A percentile compares a stretch with the other conserved stretches of the same genome.
Evolutionary conservation across 2,888 invertebrate genomes (phyloP).

Genomic region (Bombyx huttoni): DNA sequence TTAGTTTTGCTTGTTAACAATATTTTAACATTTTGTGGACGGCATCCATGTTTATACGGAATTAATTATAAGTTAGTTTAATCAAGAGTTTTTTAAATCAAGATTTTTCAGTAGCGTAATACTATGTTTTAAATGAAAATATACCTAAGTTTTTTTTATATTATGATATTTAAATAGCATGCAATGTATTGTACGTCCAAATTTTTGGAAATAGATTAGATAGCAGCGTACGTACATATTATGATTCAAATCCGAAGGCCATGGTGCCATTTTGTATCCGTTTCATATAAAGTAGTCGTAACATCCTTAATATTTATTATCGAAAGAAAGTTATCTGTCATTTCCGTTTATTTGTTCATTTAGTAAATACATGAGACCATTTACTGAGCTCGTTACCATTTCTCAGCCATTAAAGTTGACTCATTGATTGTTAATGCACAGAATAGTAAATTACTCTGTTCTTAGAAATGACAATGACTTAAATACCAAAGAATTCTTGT

Average conservation of each 20-base stretch:
- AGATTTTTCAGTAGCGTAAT: too few species aligned
- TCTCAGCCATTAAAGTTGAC: conserved; percentile 45
- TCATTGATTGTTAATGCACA: conserved; percentile 41
- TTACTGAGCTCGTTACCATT: conserved; percentile 23
- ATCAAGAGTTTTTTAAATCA: too few species aligned
- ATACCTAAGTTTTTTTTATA: not conserved
- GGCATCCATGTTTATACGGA: too few species aligned
- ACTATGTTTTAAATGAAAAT: too few species aligned
- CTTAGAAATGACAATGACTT: conserved; percentile 37
- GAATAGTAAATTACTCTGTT: conserved; percentile 39
- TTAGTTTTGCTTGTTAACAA: too few species aligned
- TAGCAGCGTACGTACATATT: conserved; percentile 9
- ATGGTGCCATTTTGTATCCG: not conserved
- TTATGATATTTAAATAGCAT: not conserved
- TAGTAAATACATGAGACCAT: not conserved
- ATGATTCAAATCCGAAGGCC: not conserved
- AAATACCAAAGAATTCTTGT: conserved; percentile 5
- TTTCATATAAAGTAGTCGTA: not conserved
- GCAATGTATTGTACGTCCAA: conserved; percentile 12
- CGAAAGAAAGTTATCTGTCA: not conserved
- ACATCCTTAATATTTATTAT: not conserved
- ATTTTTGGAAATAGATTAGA: conserved; percentile 17
- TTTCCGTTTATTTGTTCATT: not conserved
- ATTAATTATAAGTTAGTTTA: too few species aligned
- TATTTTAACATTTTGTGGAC: too few species aligned